These are phyloP conservation scores for Xanthia togata DNA, from an alignment of 2,888 invertebrate species.

Conservation along the genomic window DNA sequence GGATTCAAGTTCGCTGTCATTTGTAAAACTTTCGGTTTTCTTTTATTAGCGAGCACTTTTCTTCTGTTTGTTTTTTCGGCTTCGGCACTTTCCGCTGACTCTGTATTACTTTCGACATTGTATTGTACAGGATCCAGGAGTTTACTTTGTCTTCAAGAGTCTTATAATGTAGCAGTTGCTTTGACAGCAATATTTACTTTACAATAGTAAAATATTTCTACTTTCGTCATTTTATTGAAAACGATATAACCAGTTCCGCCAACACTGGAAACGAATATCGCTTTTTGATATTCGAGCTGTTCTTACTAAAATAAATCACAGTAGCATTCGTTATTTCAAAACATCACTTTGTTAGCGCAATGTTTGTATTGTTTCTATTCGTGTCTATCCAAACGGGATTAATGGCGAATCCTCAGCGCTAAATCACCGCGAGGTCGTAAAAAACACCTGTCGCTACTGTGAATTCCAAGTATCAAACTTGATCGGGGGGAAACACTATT, in stretches of 20 bases:
- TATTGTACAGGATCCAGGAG: background rate
- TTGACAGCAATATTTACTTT: conserved; percentile 19
- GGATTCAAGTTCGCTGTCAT: conserved; percentile 49
- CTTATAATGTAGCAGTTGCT: conserved; percentile 24
- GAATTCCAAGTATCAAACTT: conserved; percentile 83
- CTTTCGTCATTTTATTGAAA: conserved; percentile 27
- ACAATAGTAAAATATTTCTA: conserved; percentile 35
- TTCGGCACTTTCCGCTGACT: background rate
- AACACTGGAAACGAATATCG: conserved; percentile 21
- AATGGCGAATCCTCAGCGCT: conserved; percentile 86
- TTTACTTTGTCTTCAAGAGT: conserved; percentile 11
- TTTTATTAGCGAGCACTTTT: conserved; percentile 48
- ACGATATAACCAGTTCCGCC: conserved; percentile 22
- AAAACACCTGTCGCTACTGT: conserved; percentile 88
- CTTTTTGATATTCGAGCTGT: conserved; percentile 43
- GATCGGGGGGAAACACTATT: conserved; percentile 78
- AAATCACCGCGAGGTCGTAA: conserved; percentile 87
- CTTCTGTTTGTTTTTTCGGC: conserved; percentile 30
- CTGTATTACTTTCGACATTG: conserved; percentile 14
- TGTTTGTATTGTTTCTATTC: conserved; percentile 84
- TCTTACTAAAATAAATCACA: conserved; percentile 59
- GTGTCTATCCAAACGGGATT: conserved; percentile 86
- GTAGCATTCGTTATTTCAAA: conserved; percentile 66
- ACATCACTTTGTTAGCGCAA: conserved; percentile 75
- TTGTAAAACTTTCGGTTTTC: conserved; percentile 52